Evolutionary conservation across 2,797 vertebrate genomes (phyloP).

Genomic region (Atherinosoma microstoma): DNA sequence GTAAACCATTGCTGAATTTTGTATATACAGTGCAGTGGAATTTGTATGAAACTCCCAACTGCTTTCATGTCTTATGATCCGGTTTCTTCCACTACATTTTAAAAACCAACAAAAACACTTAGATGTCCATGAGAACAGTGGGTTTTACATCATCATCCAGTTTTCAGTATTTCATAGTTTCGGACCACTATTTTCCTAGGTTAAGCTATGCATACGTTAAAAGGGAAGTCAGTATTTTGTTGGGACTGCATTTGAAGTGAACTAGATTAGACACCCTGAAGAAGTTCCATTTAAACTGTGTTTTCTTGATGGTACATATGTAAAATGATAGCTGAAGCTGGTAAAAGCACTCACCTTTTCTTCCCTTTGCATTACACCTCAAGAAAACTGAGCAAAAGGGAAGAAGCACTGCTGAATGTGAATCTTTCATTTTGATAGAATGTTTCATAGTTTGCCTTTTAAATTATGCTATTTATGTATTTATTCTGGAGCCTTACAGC

Average conservation of each 20-base stretch:
- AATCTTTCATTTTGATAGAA: slow-evolving; percentile 78
- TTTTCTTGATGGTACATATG: slow-evolving; percentile 30
- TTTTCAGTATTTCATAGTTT: slow-evolving; percentile 79
- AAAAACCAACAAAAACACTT: slow-evolving; percentile 74
- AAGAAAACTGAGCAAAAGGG: slow-evolving; percentile 45
- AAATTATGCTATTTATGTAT: slow-evolving; percentile 94
- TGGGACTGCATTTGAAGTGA: slow-evolving; percentile 67
- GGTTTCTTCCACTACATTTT: slow-evolving; percentile 82
- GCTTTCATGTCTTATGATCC: slow-evolving; percentile 77
- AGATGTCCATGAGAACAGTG: slow-evolving; percentile 83
- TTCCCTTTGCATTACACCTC: slow-evolving; percentile 58
- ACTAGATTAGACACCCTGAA: slow-evolving; percentile 53
- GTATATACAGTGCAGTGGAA: slow-evolving; percentile 47
- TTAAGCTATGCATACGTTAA: slow-evolving; percentile 80
- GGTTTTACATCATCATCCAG: slow-evolving; percentile 78
- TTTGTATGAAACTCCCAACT: slow-evolving; percentile 59
- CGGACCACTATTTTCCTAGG: slow-evolving; percentile 71
- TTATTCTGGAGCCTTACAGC: slow-evolving; percentile 93
- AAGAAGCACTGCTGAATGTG: slow-evolving; percentile 66
- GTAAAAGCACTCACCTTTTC: slow-evolving; percentile 54
- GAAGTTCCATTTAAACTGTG: slow-evolving; percentile 41
- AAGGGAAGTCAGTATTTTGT: slow-evolving; percentile 73
- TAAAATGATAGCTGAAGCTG: slow-evolving; percentile 50
- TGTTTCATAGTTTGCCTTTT: slow-evolving; percentile 95
- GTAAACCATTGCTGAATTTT: slow-evolving; percentile 55